Evolutionary conservation across 2,888 invertebrate genomes (phyloP).

Genomic region (Drosophila pseudotalamancana): DNA sequence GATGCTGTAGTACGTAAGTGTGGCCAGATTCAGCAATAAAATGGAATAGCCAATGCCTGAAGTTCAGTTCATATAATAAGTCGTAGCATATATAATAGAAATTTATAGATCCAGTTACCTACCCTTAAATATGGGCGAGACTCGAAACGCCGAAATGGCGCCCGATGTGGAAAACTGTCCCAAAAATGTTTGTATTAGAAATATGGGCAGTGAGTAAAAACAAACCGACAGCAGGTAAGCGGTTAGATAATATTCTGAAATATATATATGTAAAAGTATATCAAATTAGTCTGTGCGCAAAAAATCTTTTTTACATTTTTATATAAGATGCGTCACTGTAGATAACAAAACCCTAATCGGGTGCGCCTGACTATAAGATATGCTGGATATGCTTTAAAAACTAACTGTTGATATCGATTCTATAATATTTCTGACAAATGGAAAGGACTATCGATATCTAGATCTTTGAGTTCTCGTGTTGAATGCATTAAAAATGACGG

Average conservation of each 20-base stretch:
- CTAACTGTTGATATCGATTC: no score
- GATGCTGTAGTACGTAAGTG: constrained; percentile 92
- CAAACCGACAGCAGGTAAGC: constrained; percentile 75
- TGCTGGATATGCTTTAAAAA: no score
- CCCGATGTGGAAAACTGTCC: constrained; percentile 94
- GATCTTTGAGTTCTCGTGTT: no score
- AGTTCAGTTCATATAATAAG: constrained; percentile 2
- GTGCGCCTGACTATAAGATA: no score
- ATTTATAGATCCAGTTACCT: constrained; percentile 24
- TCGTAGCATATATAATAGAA: background rate
- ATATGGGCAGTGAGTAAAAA: constrained; percentile 88
- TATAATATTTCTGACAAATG: no score
- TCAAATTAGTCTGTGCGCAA: background rate
- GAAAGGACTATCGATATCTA: no score
- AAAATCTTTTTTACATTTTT: no score
- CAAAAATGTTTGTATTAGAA: constrained; percentile 93
- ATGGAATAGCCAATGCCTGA: constrained; percentile 88
- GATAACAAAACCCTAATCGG: no score
- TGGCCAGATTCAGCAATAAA: constrained; percentile 91
- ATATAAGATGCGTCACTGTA: no score
- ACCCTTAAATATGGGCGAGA: constrained; percentile 95
- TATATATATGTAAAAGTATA: background rate
- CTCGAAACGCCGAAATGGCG: constrained; percentile 92
- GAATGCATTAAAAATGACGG: no score
- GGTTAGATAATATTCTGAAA: constrained; percentile 74